Percentiles rank a stretch among this genome's conserved stretches.
These are phyloP conservation scores for Dendrophyllia cribrosa DNA, from an alignment of 64 coral and sea anemone species.

Conservation along the genomic window DNA sequence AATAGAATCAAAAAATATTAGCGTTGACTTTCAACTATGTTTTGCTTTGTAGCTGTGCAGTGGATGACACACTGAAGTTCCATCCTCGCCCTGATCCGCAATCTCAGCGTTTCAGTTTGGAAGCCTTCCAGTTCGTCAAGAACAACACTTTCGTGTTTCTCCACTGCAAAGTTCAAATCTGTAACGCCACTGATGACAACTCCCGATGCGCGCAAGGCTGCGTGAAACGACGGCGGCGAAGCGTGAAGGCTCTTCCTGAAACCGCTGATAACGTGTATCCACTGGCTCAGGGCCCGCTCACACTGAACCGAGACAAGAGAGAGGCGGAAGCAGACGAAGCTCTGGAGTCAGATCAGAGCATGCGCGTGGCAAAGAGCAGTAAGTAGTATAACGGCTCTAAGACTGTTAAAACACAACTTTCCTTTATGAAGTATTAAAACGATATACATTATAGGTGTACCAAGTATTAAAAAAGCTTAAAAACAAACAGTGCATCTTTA, in stretches of 20 bases:
- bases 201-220: conserved; percentile 79
- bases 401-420: too few relatives aligned
- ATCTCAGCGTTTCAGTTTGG: conserved; percentile 75
- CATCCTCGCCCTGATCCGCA: neutral
- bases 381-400: neutral
- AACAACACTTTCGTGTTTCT: conserved; percentile 70
- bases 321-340: neutral
- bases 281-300: conserved; percentile 19
- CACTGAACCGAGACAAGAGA: conserved; percentile 18
- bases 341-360: neutral
- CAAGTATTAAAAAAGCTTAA: too few relatives aligned
- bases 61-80: conserved; percentile 40
- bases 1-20: too few relatives aligned
- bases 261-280: conserved; percentile 1
- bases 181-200: conserved; percentile 71
- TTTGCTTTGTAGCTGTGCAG: conserved; percentile 43
- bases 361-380: neutral
- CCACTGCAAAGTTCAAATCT: conserved; percentile 83
- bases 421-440: too few relatives aligned
- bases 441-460: too few relatives aligned
- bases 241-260: neutral
- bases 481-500: too few relatives aligned
- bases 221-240: neutral
- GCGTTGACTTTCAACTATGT: too few relatives aligned
- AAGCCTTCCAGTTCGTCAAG: conserved; percentile 79